Base-by-base conservation (phyloP, 2,888 invertebrate species). In the Agonopterix subpropinquella region DNA sequence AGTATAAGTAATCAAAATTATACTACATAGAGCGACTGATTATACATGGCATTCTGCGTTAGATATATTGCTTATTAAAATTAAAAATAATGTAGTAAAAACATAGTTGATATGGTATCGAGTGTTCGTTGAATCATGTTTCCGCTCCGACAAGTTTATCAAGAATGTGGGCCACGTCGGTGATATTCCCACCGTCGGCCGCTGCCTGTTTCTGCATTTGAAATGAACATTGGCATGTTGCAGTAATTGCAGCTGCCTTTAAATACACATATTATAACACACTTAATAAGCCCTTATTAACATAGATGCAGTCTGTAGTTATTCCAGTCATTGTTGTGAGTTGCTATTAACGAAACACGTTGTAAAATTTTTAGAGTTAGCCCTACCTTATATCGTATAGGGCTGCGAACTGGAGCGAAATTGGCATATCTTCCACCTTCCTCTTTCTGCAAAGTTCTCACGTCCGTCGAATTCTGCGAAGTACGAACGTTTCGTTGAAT, bases 141-240 rank as follows among this genome's bases (percentile, higher is more conserved):
- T 84, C 84, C 84, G 84, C 66, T 73, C 62, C 54, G 67, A 70
- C 80, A 59, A 74, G 76, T 83, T 73, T 84, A 84, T 83, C 83
- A 70, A 67, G 79, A 75, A 81, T 81, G 81, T 83, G 74, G 75
- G 67, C 62, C 76, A 73, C 62, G 63, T 62, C 58, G 65, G 61
- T 64, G 73, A 75, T 78, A 73, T 79, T 80, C 73, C 72, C 70
- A 75, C 72, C 65, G 67, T 54, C 55, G 55, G 52, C 53, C 61
- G 61, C 60, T 58, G 56, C 54, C 53, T 62, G 59, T 64, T 65
- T 64, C 67, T 67, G 64, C 64, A 65, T 70, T 73, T 65, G 52
- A 67, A 70, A 66, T 70, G 55, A 50, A 53, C 52, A 5, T 3
- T 58, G 58, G 55, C 53, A 39, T n/a, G 10, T 49, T 55, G 47